Percentiles rank a stretch among this genome's conserved stretches.
phyloP scores from a whole-genome alignment of 2,797 vertebrate species.

The Sebastes diaconus region DNA sequence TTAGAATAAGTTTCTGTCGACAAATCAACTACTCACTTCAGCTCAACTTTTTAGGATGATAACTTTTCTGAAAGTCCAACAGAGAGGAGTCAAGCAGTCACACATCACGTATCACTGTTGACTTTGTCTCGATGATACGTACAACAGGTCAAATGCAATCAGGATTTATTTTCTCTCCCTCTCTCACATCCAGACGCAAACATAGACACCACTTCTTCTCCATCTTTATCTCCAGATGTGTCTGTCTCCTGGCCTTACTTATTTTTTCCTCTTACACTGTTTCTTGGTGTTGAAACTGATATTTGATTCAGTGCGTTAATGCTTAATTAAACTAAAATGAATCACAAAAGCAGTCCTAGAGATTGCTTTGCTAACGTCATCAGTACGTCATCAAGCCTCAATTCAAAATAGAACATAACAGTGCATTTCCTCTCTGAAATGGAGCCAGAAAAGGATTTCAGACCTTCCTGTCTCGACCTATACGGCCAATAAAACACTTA shows the following conservation, averaged over 20 bases:
- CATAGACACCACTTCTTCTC: neutral
- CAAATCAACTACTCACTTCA: neutral
- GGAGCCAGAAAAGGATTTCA: neutral
- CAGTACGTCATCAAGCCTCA: neutral
- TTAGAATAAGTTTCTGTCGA: neutral
- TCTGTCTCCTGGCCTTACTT: neutral
- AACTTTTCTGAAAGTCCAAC: neutral
- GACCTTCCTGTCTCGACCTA: neutral
- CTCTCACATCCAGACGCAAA: neutral
- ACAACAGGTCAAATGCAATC: neutral
- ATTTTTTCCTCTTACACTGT: neutral
- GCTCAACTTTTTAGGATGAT: neutral
- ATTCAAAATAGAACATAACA: neutral
- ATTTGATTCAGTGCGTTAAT: slow-evolving; percentile 12
- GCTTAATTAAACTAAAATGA: slow-evolving; percentile 13
- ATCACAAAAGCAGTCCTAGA: neutral
- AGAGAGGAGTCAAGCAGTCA: neutral
- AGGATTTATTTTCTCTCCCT: neutral
- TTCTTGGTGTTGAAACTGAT: neutral
- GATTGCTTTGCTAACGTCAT: slow-evolving; percentile 3
- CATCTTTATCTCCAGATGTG: neutral
- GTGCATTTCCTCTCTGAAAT: neutral
- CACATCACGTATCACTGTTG: neutral
- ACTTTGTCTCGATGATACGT: neutral
- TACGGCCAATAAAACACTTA: slow-evolving; percentile 22